phyloP scores from a whole-genome alignment of 2,888 invertebrate species.

The Drosophila paramelanica region DNA sequence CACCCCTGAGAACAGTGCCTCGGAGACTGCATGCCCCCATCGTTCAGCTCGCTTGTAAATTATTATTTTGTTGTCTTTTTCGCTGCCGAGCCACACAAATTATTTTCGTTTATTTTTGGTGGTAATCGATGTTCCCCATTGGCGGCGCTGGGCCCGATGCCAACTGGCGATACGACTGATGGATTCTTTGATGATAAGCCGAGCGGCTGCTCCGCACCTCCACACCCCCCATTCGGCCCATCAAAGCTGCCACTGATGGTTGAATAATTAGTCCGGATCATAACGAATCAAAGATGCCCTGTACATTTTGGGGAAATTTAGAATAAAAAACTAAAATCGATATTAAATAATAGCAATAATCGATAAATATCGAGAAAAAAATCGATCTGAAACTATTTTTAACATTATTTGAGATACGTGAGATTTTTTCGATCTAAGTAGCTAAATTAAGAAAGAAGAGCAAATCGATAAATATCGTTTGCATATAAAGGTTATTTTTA shows the following conservation, averaged over 20 bases:
- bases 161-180: slow-evolving; percentile 78
- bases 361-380: neutral
- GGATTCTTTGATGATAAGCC: slow-evolving; percentile 82
- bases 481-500: too few species aligned
- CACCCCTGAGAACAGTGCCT: slow-evolving; percentile 6
- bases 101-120: slow-evolving; percentile 58
- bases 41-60: slow-evolving; percentile 26
- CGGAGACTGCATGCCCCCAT: neutral
- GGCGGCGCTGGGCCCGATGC: slow-evolving; percentile 71
- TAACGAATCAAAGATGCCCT: slow-evolving; percentile 14
- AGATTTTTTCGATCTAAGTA: too few species aligned
- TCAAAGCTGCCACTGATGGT: slow-evolving; percentile 29
- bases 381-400: neutral
- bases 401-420: too few species aligned
- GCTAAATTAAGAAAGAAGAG: neutral
- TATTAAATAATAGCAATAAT: neutral
- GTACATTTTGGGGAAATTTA: neutral
- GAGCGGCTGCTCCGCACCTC: slow-evolving; percentile 3
- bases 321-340: neutral
- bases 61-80: slow-evolving; percentile 38
- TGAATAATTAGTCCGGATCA: slow-evolving; percentile 30
- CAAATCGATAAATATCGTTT: neutral
- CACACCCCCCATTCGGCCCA: neutral
- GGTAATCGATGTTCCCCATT: slow-evolving; percentile 62
- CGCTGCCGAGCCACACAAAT: slow-evolving; percentile 47